Evolutionary conservation across 2,888 invertebrate genomes (phyloP).

Genomic region (Euplagia quadripunctaria): DNA sequence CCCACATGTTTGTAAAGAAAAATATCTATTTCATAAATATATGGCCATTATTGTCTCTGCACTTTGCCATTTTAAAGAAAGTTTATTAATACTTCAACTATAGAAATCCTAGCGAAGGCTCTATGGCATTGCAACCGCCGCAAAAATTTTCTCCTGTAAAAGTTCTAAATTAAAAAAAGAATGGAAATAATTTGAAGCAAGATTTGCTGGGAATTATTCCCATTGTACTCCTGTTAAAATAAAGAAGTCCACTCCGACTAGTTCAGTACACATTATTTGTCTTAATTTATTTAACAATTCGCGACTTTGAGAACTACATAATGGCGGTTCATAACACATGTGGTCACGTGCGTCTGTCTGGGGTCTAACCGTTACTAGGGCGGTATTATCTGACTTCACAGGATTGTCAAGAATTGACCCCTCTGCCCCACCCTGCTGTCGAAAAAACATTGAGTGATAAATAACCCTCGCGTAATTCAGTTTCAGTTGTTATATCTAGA

Average conservation of each 20-base stretch:
- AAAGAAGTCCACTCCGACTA: background rate
- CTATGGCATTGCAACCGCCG: too few relatives aligned
- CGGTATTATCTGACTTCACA: slow-evolving; percentile 5
- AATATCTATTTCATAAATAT: too few relatives aligned
- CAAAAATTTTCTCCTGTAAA: background rate
- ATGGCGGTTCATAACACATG: background rate
- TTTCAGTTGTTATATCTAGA: slow-evolving; percentile 4
- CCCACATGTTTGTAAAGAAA: too few relatives aligned
- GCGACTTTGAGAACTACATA: background rate
- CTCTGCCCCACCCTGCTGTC: slow-evolving; percentile 4
- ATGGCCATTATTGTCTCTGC: too few relatives aligned
- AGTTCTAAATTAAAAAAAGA: background rate
- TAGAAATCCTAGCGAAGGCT: too few relatives aligned
- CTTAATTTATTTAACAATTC: background rate
- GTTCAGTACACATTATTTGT: background rate
- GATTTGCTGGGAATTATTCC: background rate
- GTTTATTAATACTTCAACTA: too few relatives aligned
- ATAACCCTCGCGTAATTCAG: background rate
- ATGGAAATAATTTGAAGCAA: background rate
- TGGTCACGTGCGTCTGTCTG: slow-evolving; percentile 31
- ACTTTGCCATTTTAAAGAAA: too few relatives aligned
- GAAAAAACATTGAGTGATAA: background rate
- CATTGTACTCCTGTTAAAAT: background rate
- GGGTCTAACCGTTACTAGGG: slow-evolving; percentile 20
- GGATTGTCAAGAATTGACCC: background rate